Percentiles rank a stretch among this genome's conserved stretches.
Conservation (phyloP, 2,888 invertebrate genomes). For the Brassicogethes aeneus region DNA sequence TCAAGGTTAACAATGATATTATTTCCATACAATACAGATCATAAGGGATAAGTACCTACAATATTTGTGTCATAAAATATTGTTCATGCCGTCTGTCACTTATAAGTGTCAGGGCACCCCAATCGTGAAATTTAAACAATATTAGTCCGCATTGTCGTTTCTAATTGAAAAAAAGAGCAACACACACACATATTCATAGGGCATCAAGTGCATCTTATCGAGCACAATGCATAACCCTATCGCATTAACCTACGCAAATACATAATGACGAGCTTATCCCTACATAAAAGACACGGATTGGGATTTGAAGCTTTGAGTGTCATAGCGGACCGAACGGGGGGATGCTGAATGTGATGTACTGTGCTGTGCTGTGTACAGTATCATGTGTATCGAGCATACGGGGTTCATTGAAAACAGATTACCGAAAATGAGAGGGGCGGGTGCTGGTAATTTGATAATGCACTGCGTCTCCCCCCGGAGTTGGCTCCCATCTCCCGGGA, state of each 20-base stretch:
- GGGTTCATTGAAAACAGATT: slow-evolving; percentile 44
- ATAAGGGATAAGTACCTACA: too few relatives aligned
- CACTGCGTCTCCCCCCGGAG: slow-evolving; percentile 32
- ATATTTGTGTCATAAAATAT: too few relatives aligned
- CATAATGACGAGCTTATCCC: slow-evolving; percentile 19
- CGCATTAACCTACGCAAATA: slow-evolving; percentile 21
- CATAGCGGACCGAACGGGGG: neutral
- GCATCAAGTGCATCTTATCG: neutral
- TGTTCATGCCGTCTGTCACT: too few relatives aligned
- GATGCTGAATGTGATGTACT: too few relatives aligned
- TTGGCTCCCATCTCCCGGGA: slow-evolving; percentile 29
- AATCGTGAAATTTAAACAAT: neutral
- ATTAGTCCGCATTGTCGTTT: slow-evolving; percentile 1
- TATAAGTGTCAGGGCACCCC: neutral
- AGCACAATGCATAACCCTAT: slow-evolving; percentile 16
- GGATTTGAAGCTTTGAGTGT: slow-evolving; percentile 4
- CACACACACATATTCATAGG: neutral
- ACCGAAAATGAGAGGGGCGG: slow-evolving; percentile 39
- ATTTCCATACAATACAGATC: too few relatives aligned
- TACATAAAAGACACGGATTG: slow-evolving; percentile 15
- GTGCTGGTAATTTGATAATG: slow-evolving; percentile 45
- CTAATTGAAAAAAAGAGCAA: neutral
- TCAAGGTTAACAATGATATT: too few relatives aligned
- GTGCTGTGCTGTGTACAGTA: slow-evolving; percentile 27
- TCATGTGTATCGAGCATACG: slow-evolving; percentile 30